Conservation (phyloP, 2,797 vertebrate species). For the Craterocephalus amniculus region DNA sequence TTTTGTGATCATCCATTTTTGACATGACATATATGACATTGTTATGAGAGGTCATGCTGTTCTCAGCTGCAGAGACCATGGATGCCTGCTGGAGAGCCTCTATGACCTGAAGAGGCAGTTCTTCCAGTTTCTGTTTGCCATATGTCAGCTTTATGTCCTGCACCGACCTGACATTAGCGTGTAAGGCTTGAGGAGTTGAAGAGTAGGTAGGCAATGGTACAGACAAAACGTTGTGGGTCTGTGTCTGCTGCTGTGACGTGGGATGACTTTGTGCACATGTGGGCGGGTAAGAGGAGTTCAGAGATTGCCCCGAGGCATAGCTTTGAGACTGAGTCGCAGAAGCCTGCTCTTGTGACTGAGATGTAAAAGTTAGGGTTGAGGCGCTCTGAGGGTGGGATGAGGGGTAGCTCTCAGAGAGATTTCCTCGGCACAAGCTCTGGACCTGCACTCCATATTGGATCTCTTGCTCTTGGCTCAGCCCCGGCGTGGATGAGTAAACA, state of each 20-base stretch:
- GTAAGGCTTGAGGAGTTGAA: constrained; percentile 86
- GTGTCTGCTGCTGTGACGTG: constrained; percentile 83
- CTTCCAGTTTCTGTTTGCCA: constrained; percentile 89
- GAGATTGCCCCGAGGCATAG: constrained; percentile 89
- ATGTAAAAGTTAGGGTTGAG: constrained; percentile 90
- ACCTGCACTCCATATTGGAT: constrained; percentile 88
- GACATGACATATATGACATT: constrained; percentile 90
- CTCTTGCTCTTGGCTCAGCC: constrained; percentile 87
- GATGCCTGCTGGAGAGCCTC: constrained; percentile 88
- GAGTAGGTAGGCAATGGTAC: constrained; percentile 87
- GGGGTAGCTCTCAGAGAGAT: constrained; percentile 90
- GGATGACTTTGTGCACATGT: constrained; percentile 86
- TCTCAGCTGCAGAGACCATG: constrained; percentile 82
- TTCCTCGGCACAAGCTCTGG: constrained; percentile 89
- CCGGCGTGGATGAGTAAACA: constrained; percentile 88
- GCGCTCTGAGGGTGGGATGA: constrained; percentile 93
- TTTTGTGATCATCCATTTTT: constrained; percentile 91
- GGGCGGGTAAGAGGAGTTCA: constrained; percentile 89
- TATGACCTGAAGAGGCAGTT: constrained; percentile 90
- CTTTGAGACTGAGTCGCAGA: constrained; percentile 90
- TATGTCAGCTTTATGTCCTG: constrained; percentile 87
- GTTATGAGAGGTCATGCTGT: constrained; percentile 84
- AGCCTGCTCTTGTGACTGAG: constrained; percentile 90
- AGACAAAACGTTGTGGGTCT: constrained; percentile 87
- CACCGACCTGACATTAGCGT: constrained; percentile 83